Conservation (phyloP, 2,113 vertebrate genomes). For the Boleophthalmus pectinirostris region DNA sequence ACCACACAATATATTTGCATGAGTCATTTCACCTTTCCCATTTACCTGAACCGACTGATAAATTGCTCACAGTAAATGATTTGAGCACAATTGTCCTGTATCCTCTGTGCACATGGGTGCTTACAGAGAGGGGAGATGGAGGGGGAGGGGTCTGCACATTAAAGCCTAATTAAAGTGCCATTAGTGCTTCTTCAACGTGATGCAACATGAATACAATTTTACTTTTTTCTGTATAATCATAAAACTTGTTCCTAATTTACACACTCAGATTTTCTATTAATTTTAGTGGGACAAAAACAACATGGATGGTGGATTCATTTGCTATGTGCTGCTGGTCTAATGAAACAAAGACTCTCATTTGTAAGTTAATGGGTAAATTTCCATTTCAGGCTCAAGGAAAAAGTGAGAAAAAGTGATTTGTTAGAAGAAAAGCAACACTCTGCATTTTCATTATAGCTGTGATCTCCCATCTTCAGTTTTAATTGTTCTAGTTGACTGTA, state of each 20-base stretch:
- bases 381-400: constrained; percentile 42
- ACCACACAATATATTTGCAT: neutral
- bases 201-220: constrained; percentile 36
- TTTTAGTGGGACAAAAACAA: constrained; percentile 26
- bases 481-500: constrained; percentile 50
- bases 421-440: constrained; percentile 17
- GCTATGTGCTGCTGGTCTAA: constrained; percentile 38
- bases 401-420: constrained; percentile 37
- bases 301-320: constrained; percentile 30
- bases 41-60: neutral
- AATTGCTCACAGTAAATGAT: constrained; percentile 2
- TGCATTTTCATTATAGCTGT: constrained; percentile 49
- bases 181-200: constrained; percentile 52
- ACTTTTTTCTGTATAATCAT: constrained; percentile 10
- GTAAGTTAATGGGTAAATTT: constrained; percentile 64
- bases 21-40: neutral
- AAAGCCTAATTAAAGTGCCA: constrained; percentile 68
- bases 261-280: constrained; percentile 19
- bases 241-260: constrained; percentile 15
- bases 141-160: constrained; percentile 49
- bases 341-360: constrained; percentile 64
- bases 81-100: constrained; percentile 8
- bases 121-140: constrained; percentile 1
- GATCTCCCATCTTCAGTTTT: constrained; percentile 48
- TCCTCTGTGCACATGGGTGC: neutral